Evolutionary conservation across 1,140 invertebrate species (phyloP), one percentile per base, ranked within the genome.

Genomic region (Caerostris darwini): DNA sequence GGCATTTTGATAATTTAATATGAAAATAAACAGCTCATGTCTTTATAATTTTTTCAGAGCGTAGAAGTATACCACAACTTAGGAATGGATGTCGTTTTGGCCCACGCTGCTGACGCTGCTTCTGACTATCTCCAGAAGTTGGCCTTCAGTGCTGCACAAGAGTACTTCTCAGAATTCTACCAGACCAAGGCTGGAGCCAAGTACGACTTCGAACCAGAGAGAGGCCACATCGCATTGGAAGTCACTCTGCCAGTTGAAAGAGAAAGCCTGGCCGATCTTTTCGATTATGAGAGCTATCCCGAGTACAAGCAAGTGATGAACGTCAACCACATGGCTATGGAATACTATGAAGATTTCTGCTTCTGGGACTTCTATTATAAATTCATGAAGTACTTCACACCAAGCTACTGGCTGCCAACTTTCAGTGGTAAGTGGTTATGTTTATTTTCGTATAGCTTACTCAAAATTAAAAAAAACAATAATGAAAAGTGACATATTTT

Each of bases 351-450:
- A 56, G 94, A 95, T 58, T 95, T 94, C 85, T 94, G 92, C 69
- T 64, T 95, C 8, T 95, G 94, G 94, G 94, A 95, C 77, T 82
- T 53, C 3, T 95, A 95, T 54, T 95, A 95, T n/a, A 92, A 89
- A 34, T 61, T 86, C 50, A 82, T 82, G 64, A 90, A 93, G 5
- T 95, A 92, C 56, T 90, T 95, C 10, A 81, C 88, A 7, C 69
- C 83, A 7, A 93, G 71, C 14, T 89, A 69, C 53, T 94, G 90
- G 89, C 3, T 95, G 19, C 93, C 94, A n/a, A 17, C 94, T 5
- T 94, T 95, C 17, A 92, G 19, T 69, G 85, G 94, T 94, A 83
- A 3, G 85, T 19, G 81, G 3, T 58, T 77, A 77, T n/a, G 3
- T 19, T 53, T 8, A 1, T 61, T 83, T 77, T 87, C 14, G 67